Evolutionary conservation across 2,113 vertebrate species (phyloP).

Genomic region (Donacobius atricapilla): DNA sequence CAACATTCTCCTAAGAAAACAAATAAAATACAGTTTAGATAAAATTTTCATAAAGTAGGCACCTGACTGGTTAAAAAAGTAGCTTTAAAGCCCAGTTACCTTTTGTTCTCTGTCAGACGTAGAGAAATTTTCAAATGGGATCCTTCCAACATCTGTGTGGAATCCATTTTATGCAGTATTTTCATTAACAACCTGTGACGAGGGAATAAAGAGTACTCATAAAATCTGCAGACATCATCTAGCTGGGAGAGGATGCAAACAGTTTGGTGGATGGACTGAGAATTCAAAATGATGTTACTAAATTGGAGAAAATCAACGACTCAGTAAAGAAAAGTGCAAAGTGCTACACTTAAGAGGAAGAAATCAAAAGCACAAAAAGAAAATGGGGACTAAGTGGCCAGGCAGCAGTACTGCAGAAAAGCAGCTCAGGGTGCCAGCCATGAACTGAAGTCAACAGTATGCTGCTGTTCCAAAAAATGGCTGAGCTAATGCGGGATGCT

Average conservation of each 20-base stretch:
- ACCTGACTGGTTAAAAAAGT: not conserved
- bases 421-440: not conserved
- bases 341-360: constrained; percentile 41
- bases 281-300: constrained; percentile 60
- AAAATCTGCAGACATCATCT: constrained; percentile 67
- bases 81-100: not conserved
- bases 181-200: constrained; percentile 67
- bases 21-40: not conserved
- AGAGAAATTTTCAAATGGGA: not conserved
- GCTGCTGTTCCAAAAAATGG: not conserved
- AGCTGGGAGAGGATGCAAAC: constrained; percentile 62
- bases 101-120: not conserved
- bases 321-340: constrained; percentile 51
- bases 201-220: constrained; percentile 63
- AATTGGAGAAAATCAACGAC: constrained; percentile 60
- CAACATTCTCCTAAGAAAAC: not conserved
- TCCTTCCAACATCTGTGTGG: constrained; percentile 47
- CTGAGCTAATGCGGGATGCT: not conserved
- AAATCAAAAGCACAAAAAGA: constrained; percentile 58
- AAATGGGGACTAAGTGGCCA: constrained; percentile 32
- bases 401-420: not conserved
- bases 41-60: not conserved
- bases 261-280: constrained; percentile 55
- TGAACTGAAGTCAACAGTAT: not conserved
- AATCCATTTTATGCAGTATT: constrained; percentile 58